A percentile compares a stretch with the other conserved stretches of the same genome.
Evolutionary conservation across 2,113 vertebrate species (phyloP).

Genomic region (Acanthochromis polyacanthus): DNA sequence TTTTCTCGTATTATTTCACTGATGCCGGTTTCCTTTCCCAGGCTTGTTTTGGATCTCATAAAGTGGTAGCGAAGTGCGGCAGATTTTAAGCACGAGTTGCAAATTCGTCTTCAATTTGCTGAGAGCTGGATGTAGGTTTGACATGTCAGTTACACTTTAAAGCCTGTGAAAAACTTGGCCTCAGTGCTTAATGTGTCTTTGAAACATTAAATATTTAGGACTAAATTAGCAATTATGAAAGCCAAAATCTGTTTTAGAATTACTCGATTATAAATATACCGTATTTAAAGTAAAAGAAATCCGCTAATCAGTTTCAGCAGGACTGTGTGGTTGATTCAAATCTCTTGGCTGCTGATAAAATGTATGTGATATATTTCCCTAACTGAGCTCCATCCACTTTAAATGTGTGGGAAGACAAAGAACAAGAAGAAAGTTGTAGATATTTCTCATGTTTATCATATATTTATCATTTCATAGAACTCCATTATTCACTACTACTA

Average conservation of each 20-base stretch:
- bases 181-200: background rate
- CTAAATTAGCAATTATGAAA: background rate
- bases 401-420: background rate
- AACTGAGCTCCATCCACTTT: background rate
- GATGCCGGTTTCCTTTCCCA: constrained; percentile 58
- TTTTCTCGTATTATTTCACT: constrained; percentile 43
- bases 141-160: background rate
- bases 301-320: too few relatives aligned
- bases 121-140: background rate
- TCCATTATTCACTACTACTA: background rate
- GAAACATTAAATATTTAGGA: background rate
- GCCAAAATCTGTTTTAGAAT: background rate
- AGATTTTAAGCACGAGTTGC: background rate
- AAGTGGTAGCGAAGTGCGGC: background rate
- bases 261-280: background rate
- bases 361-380: background rate
- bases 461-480: background rate
- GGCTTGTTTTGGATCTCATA: constrained; percentile 34
- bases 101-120: background rate
- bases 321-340: too few relatives aligned
- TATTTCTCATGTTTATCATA: background rate
- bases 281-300: background rate
- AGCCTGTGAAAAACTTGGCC: background rate
- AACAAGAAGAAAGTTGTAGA: background rate
- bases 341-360: too few relatives aligned